These are phyloP conservation scores for Eupithecia subfuscata DNA, from an alignment of 2,888 invertebrate species.

Conservation along the genomic window DNA sequence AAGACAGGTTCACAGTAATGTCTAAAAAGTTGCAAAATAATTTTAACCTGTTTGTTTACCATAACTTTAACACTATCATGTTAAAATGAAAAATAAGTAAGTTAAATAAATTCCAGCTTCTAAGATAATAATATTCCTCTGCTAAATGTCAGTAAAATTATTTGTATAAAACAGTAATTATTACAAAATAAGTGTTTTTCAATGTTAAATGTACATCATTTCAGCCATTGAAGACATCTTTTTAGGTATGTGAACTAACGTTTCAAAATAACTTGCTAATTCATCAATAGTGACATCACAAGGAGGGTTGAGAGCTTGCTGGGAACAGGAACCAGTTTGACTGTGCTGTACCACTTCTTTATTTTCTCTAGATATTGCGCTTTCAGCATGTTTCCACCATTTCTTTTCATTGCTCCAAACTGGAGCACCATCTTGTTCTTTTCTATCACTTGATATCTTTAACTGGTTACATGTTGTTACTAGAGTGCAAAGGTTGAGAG, in stretches of 20 bases:
- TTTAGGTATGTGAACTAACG: constrained; percentile 97
- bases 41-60: background rate
- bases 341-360: constrained; percentile 60
- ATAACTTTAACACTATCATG: background rate
- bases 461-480: constrained; percentile 77
- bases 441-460: constrained; percentile 65
- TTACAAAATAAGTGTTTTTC: background rate
- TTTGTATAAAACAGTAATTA: background rate
- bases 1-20: background rate
- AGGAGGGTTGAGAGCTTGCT: constrained; percentile 89
- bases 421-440: constrained; percentile 44
- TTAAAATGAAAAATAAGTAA: background rate
- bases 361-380: constrained; percentile 47
- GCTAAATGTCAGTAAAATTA: background rate
- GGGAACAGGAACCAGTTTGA: constrained; percentile 87
- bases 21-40: background rate
- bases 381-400: constrained; percentile 67
- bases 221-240: constrained; percentile 99
- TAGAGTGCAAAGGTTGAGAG: constrained; percentile 68
- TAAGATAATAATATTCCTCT: background rate
- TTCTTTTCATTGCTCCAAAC: constrained; percentile 54
- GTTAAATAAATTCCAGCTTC: background rate
- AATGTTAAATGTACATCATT: constrained; percentile 96
- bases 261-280: constrained; percentile 97
- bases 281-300: constrained; percentile 97